A percentile compares a stretch with the other conserved stretches of the same genome.
phyloP scores from a whole-genome alignment of 2,113 vertebrate species.

The Hemiprocne comata region DNA sequence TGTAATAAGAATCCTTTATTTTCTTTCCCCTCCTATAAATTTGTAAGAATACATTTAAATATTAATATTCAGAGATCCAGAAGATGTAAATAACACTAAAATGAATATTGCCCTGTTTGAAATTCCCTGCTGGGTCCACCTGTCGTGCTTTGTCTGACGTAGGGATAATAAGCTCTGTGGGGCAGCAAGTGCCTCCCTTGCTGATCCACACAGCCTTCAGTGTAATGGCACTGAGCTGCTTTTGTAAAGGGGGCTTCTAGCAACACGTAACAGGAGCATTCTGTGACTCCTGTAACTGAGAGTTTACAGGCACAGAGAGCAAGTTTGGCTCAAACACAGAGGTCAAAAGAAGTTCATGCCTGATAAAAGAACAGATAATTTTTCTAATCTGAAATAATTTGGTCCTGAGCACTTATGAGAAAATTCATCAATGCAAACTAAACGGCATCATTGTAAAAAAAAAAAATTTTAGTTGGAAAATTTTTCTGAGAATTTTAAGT shows the following conservation, averaged over 20 bases:
- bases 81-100: neutral
- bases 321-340: neutral
- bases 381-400: conserved; percentile 1
- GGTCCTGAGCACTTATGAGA: neutral
- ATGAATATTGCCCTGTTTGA: neutral
- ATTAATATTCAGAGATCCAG: neutral
- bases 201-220: neutral
- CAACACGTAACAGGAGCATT: neutral
- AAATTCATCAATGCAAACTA: neutral
- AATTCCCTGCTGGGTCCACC: conserved; percentile 8
- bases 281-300: neutral
- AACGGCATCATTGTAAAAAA: neutral
- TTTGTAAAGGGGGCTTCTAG: neutral
- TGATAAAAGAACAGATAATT: neutral
- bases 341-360: neutral
- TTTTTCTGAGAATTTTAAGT: neutral
- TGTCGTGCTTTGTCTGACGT: neutral
- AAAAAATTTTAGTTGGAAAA: neutral
- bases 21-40: neutral
- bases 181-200: neutral
- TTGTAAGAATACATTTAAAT: neutral
- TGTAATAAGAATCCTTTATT: neutral
- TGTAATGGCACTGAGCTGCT: neutral
- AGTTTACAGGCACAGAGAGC: neutral
- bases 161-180: neutral